These are phyloP conservation scores for Deilephila porcellus DNA, from an alignment of 2,888 invertebrate genomes.

Conservation along the genomic window DNA sequence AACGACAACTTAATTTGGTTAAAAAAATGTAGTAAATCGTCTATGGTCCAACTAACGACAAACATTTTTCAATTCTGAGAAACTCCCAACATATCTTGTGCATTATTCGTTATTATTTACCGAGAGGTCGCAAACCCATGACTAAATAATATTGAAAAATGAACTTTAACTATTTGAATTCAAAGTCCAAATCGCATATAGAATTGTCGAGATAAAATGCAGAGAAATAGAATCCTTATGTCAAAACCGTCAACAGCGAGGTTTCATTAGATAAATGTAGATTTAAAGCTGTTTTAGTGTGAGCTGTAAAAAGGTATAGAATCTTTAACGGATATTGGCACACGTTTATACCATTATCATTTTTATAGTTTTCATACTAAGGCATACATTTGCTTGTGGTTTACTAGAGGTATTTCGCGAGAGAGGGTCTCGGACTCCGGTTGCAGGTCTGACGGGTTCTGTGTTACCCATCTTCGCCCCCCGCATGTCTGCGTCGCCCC, in stretches of 20 bases:
- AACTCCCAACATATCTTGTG: slow-evolving; percentile 71
- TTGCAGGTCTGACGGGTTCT: slow-evolving; percentile 81
- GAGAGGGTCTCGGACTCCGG: slow-evolving; percentile 63
- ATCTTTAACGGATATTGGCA: slow-evolving; percentile 42
- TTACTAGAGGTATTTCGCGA: slow-evolving; percentile 70
- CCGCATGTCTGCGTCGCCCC: slow-evolving; percentile 40
- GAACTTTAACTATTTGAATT: slow-evolving; percentile 21
- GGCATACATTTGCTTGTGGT: slow-evolving; percentile 44
- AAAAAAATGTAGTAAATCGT: slow-evolving; percentile 51
- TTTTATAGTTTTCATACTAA: slow-evolving; percentile 36
- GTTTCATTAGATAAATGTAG: slow-evolving; percentile 69
- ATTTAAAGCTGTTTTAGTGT: slow-evolving; percentile 62
- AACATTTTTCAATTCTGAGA: slow-evolving; percentile 69
- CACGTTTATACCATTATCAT: slow-evolving; percentile 36
- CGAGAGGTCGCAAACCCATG: slow-evolving; percentile 49
- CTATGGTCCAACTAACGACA: slow-evolving; percentile 58
- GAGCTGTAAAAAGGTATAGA: slow-evolving; percentile 68
- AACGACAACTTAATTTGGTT: slow-evolving; percentile 71
- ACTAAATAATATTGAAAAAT: slow-evolving; percentile 35
- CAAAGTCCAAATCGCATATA: slow-evolving; percentile 38
- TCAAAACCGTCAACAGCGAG: slow-evolving; percentile 62
- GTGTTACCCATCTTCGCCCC: slow-evolving; percentile 72
- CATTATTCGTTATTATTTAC: slow-evolving; percentile 54
- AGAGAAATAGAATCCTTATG: slow-evolving; percentile 70
- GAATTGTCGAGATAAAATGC: slow-evolving; percentile 42